phyloP scores from a whole-genome alignment of 1,140 invertebrate genomes.

The Caenorhabditis remanei region DNA sequence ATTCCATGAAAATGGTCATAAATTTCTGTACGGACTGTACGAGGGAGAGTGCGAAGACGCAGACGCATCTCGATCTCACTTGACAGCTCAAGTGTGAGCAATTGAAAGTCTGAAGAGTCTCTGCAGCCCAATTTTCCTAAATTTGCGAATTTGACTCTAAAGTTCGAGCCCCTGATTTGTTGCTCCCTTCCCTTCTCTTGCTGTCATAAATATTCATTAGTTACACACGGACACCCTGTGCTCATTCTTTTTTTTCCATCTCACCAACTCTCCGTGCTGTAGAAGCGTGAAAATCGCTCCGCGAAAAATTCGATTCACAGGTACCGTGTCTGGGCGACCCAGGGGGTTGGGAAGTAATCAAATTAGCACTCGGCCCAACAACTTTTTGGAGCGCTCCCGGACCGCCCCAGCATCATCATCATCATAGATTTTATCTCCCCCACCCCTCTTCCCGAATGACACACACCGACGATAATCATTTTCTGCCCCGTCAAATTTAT shows the following conservation, averaged over 20 bases:
- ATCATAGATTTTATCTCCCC: constrained; percentile 13
- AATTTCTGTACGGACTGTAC: not conserved
- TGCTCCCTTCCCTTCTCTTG: not conserved
- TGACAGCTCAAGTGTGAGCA: too few relatives aligned
- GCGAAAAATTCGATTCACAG: constrained; percentile 30
- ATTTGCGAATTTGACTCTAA: too few relatives aligned
- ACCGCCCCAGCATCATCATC: constrained; percentile 22
- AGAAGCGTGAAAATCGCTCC: constrained; percentile 51
- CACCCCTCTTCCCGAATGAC: constrained; percentile 49
- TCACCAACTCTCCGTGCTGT: not conserved
- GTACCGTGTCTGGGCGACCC: constrained; percentile 2
- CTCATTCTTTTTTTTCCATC: not conserved
- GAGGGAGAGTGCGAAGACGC: not conserved
- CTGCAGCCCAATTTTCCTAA: too few relatives aligned
- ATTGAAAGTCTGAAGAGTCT: too few relatives aligned
- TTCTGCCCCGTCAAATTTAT: constrained; percentile 56
- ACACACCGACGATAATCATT: constrained; percentile 40
- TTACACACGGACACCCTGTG: constrained; percentile 43
- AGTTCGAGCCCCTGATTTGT: too few relatives aligned
- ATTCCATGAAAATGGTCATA: too few relatives aligned
- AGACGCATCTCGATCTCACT: too few relatives aligned
- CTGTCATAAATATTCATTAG: constrained; percentile 54
- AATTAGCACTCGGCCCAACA: constrained; percentile 20
- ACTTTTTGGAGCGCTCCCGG: not conserved
- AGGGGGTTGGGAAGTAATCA: constrained; percentile 15